These are phyloP conservation scores for Drosophila austrosaltans DNA, from an alignment of 2,888 invertebrate species.

Conservation along the genomic window DNA sequence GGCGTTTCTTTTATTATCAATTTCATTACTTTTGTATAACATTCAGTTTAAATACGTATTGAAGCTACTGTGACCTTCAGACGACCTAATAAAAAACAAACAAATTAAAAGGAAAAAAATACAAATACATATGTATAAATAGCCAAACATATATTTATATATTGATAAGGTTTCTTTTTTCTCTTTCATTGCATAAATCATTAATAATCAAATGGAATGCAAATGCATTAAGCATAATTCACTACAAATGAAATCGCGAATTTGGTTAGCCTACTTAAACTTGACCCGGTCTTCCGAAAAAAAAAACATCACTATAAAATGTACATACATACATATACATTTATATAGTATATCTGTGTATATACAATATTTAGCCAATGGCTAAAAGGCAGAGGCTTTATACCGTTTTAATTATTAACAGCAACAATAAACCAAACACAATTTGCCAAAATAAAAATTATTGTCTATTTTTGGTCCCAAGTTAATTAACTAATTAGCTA, in stretches of 20 bases:
- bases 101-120: constrained; percentile 40
- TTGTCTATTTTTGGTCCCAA: constrained; percentile 24
- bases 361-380: constrained; percentile 6
- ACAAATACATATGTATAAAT: neutral
- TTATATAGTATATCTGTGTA: neutral
- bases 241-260: constrained; percentile 60
- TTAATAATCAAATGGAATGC: constrained; percentile 57
- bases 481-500: constrained; percentile 52
- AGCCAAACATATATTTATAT: neutral
- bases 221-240: constrained; percentile 51
- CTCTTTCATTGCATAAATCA: constrained; percentile 59
- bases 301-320: constrained; percentile 29
- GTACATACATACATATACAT: constrained; percentile 22
- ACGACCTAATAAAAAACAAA: constrained; percentile 18
- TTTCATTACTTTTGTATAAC: constrained; percentile 16
- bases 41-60: constrained; percentile 10
- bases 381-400: constrained; percentile 26
- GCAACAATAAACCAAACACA: constrained; percentile 18
- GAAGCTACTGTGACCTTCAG: constrained; percentile 33
- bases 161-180: constrained; percentile 58
- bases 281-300: neutral
- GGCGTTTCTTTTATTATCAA: constrained; percentile 1
- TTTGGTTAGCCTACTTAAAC: constrained; percentile 68
- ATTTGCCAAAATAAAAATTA: constrained; percentile 29
- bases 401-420: constrained; percentile 41